A percentile compares a stretch with the other conserved stretches of the same genome.
Conservation (phyloP, 2,888 invertebrate genomes). For the Spodoptera littoralis region DNA sequence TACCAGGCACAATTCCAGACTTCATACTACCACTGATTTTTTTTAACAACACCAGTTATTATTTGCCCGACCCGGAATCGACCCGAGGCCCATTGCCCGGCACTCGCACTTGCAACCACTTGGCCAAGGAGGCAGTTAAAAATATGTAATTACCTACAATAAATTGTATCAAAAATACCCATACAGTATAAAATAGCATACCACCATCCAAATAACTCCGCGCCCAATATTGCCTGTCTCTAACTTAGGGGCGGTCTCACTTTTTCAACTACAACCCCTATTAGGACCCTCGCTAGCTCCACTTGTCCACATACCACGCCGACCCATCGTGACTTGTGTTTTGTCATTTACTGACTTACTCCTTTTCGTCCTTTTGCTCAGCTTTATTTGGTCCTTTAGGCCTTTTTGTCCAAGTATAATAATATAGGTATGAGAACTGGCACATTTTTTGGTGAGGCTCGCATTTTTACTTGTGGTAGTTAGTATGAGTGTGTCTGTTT, state of each 20-base stretch:
- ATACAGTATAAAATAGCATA: background rate
- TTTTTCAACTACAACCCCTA: constrained; percentile 41
- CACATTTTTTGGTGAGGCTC: constrained; percentile 1
- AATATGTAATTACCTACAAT: background rate
- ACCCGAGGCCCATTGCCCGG: too few relatives aligned
- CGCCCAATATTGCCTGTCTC: constrained; percentile 38
- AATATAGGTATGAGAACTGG: background rate
- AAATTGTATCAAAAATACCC: too few relatives aligned
- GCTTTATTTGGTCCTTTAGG: constrained; percentile 11
- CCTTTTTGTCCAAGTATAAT: constrained; percentile 1
- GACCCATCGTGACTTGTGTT: constrained; percentile 28
- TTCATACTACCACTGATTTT: too few relatives aligned
- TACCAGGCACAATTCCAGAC: too few relatives aligned
- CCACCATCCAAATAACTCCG: constrained; percentile 29
- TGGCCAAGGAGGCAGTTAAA: too few relatives aligned
- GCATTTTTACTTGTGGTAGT: too few relatives aligned
- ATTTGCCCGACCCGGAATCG: too few relatives aligned
- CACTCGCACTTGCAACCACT: too few relatives aligned
- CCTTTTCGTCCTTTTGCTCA: constrained; percentile 15
- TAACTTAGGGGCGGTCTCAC: constrained; percentile 25
- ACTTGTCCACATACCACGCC: constrained; percentile 27
- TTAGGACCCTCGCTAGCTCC: constrained; percentile 32
- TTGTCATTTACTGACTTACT: constrained; percentile 28
- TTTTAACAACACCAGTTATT: too few relatives aligned
- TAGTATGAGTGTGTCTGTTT: too few relatives aligned